Base-by-base conservation (phyloP, 2,113 vertebrate genomes). In the Neodon shergylaensis region DNA sequence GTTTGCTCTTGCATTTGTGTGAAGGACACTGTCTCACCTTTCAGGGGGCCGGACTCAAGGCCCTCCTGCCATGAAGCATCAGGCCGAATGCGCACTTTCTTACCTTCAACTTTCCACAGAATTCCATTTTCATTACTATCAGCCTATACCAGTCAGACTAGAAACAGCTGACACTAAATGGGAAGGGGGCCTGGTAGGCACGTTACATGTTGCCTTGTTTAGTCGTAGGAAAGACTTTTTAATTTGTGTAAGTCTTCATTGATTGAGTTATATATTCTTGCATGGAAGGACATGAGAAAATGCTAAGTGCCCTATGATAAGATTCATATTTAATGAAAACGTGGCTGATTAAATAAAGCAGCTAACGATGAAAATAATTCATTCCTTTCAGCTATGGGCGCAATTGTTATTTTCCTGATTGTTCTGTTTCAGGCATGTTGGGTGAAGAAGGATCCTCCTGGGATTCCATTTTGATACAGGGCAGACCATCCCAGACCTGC, bases 341-440 rank as follows among this genome's bases (percentile, higher is more conserved):
- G 33, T 95, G 52, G 52, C 52, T 54, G 52, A 17, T 54, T 54
- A 68, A 92, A 89, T 85, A 61, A 72, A 90, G 94, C 72, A 61
- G 21, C 39, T 63, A 66, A 85, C 88, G 44, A 28, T 63, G 14
- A 28, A 14, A 70, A 85, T 65, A 90, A 84, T 9, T 88, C 4
- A 79, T 76, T 21, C 7, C 63, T 66, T 89, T 81, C 47, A 63
- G 54, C 16, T 82, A 1, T 66, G 79, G 19, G 49, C 72, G 52
- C 31, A 94, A n/a, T 31, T 84, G 11, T 65, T 24, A 61, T 54
- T 81, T 88, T 72, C 76, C 22, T 12, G 65, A 52, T 95, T 92
- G 73, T 31, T 61, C 93, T 79, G 19, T 86, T 84, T 36, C 11
- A 47, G 74, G 44, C 22, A 79, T 36, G 65, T 68, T 63, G 65